Percentiles rank a stretch among this genome's conserved stretches.
Conservation (phyloP, 2,888 invertebrate species). For the Digitonthophagus gazella region DNA sequence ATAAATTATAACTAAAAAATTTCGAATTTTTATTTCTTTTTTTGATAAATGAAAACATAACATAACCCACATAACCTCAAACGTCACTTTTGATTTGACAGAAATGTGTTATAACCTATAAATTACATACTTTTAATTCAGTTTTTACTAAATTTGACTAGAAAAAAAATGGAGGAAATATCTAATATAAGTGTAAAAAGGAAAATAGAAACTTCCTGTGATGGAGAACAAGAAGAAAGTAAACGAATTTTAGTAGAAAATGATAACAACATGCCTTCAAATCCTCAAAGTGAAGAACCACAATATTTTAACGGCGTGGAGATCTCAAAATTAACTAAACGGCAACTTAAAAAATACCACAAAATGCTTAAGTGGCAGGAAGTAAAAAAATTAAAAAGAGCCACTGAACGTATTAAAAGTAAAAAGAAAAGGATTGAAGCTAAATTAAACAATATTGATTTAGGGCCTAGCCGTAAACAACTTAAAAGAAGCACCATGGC, state of each 20-base stretch:
- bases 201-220: background rate
- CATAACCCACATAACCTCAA: background rate
- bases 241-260: slow-evolving; percentile 2
- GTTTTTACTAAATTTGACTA: too few species aligned
- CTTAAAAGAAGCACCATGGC: slow-evolving; percentile 72
- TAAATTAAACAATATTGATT: slow-evolving; percentile 66
- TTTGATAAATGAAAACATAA: background rate
- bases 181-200: background rate
- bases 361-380: slow-evolving; percentile 74
- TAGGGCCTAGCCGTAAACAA: slow-evolving; percentile 77
- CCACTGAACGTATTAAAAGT: slow-evolving; percentile 65
- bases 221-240: background rate
- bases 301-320: slow-evolving; percentile 47
- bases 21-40: background rate
- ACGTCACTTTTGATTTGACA: too few species aligned
- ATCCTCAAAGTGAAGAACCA: slow-evolving; percentile 6
- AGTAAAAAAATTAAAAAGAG: slow-evolving; percentile 66
- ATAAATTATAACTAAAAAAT: slow-evolving; percentile 7
- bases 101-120: background rate
- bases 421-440: slow-evolving; percentile 71
- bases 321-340: slow-evolving; percentile 47
- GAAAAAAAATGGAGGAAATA: background rate
- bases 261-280: background rate
- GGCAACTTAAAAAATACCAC: slow-evolving; percentile 48
- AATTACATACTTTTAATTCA: background rate